phyloP scores from a whole-genome alignment of 2,113 vertebrate genomes.

The Delphinus delphis region DNA sequence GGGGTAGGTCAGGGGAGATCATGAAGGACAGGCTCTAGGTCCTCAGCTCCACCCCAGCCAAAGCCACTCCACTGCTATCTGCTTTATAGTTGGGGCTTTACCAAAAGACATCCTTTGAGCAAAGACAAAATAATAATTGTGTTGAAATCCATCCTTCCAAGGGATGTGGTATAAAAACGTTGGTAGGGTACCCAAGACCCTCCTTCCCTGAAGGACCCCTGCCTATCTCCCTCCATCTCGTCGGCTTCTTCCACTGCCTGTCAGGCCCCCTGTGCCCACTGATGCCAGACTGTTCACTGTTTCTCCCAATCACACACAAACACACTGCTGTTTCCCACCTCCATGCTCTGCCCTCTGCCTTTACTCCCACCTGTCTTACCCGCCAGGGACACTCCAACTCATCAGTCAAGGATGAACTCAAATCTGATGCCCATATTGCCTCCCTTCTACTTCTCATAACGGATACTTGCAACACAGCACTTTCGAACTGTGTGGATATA shows the following conservation, averaged over 20 bases:
- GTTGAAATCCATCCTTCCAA: background rate
- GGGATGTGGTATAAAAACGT: background rate
- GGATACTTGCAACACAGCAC: too few species aligned
- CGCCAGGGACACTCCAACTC: background rate
- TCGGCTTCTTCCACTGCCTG: background rate
- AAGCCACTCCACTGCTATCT: background rate
- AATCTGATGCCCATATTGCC: background rate
- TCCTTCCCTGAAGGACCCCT: background rate
- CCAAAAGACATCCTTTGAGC: background rate
- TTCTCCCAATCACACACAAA: background rate
- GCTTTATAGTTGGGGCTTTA: background rate
- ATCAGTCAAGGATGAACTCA: background rate
- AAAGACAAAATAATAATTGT: background rate
- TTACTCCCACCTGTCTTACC: background rate
- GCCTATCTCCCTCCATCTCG: background rate
- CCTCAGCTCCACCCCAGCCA: background rate
- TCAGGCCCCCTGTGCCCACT: fast-evolving
- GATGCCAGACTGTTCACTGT: background rate
- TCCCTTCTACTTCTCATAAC: background rate
- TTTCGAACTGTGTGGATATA: background rate
- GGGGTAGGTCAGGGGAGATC: background rate
- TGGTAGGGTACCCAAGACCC: background rate
- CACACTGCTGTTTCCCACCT: background rate
- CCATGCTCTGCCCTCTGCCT: background rate
- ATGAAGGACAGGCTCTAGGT: background rate